These are phyloP conservation scores for Popillia japonica DNA, from an alignment of 1,140 invertebrate genomes.

Conservation along the genomic window DNA sequence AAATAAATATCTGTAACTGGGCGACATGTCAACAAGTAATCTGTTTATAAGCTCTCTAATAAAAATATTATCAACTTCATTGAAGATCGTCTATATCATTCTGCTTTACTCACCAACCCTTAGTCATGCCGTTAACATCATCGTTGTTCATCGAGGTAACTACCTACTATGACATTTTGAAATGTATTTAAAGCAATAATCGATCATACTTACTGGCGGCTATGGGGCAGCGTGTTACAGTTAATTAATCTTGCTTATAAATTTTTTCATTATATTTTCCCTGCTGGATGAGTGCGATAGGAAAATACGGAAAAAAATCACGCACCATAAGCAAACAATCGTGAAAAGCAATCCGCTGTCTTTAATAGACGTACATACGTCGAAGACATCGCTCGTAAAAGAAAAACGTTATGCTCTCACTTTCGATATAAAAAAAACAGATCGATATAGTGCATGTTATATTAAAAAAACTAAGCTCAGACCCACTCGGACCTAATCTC, in stretches of 20 bases:
- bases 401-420: not conserved
- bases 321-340: not conserved
- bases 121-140: not conserved
- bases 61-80: not conserved
- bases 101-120: not conserved
- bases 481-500: too few species aligned
- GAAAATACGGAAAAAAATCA: not conserved
- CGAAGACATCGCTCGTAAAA: not conserved
- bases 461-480: not conserved
- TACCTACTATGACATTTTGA: slow-evolving; percentile 21
- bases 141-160: not conserved
- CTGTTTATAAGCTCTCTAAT: too few species aligned
- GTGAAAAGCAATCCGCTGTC: not conserved
- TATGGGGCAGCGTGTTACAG: not conserved
- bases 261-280: not conserved
- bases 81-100: not conserved
- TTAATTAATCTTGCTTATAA: slow-evolving; percentile 1
- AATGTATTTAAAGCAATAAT: slow-evolving; percentile 33
- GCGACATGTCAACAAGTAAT: too few species aligned
- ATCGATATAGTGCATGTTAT: not conserved
- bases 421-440: not conserved
- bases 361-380: not conserved
- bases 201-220: slow-evolving; percentile 21
- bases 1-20: too few species aligned
- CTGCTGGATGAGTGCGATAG: not conserved